A percentile compares a stretch with the other conserved stretches of the same genome.
Conservation (phyloP, 2,797 vertebrate species). For the Falco novaeseelandiae region DNA sequence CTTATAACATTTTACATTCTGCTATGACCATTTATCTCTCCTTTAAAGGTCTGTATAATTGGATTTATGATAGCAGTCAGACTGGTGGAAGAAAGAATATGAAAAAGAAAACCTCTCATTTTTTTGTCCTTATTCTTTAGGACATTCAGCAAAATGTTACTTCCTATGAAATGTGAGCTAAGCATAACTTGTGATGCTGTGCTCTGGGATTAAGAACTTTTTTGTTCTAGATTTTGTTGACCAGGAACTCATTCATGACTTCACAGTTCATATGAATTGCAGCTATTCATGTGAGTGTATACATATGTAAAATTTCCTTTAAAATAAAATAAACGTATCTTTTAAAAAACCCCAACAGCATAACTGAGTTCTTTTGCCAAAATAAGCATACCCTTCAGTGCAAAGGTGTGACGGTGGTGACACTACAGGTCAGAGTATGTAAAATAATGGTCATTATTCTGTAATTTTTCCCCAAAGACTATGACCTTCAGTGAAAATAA, state of each 20-base stretch:
- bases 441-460: conserved; percentile 72
- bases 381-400: not conserved
- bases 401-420: conserved; percentile 50
- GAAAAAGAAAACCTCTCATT: not conserved
- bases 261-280: not conserved
- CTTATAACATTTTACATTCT: not conserved
- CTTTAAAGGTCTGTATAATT: not conserved
- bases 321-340: not conserved
- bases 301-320: not conserved
- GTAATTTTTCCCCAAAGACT: conserved; percentile 62
- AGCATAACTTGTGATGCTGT: not conserved
- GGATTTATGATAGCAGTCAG: not conserved
- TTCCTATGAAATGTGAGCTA: not conserved
- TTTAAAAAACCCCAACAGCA: not conserved
- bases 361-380: not conserved
- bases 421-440: conserved; percentile 46
- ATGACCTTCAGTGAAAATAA: conserved; percentile 63
- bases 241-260: not conserved
- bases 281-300: not conserved
- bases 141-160: not conserved
- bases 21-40: not conserved
- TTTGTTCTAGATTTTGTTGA: not conserved
- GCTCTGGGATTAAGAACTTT: not conserved
- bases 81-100: not conserved
- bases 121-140: not conserved